Percentiles rank a stretch among this genome's conserved stretches.
Conservation (phyloP, 1,140 invertebrate species). For the Teleogryllus occipitalis region DNA sequence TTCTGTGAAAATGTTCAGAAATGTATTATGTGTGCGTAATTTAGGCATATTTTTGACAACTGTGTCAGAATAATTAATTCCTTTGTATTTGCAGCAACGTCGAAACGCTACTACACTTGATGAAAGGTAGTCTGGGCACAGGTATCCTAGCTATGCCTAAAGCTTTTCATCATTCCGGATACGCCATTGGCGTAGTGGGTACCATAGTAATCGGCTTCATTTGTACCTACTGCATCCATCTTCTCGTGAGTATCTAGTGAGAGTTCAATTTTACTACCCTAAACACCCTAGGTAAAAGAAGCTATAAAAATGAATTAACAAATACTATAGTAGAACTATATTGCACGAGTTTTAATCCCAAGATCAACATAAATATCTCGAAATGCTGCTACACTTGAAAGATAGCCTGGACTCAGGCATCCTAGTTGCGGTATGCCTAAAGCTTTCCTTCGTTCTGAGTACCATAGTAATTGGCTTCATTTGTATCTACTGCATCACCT, state of each 20-base stretch:
- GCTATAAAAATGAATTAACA: no score
- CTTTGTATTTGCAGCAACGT: constrained; percentile 47
- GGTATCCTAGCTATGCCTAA: constrained; percentile 85
- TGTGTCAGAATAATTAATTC: constrained; percentile 32
- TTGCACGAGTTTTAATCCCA: no score
- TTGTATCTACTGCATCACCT: constrained; percentile 65
- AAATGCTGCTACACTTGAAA: constrained; percentile 75
- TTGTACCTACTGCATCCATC: constrained; percentile 72
- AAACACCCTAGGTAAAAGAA: no score
- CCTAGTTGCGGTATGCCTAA: constrained; percentile 81
- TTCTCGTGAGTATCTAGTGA: constrained; percentile 41
- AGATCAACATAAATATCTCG: constrained; percentile 37
- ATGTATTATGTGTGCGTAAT: no score
- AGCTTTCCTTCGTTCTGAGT: constrained; percentile 70
- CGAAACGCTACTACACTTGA: constrained; percentile 70
- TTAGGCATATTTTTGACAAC: no score
- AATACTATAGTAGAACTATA: no score
- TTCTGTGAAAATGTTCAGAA: no score
- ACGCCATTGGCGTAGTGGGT: constrained; percentile 54
- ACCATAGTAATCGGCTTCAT: constrained; percentile 61
- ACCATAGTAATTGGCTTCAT: constrained; percentile 60
- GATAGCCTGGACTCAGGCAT: constrained; percentile 85
- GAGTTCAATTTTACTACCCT: no score
- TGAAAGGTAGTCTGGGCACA: constrained; percentile 82
- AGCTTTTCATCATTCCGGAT: constrained; percentile 71